Evolutionary conservation across 2,888 invertebrate genomes (phyloP), one percentile per base, ranked within the genome.

Genomic region (Lamellibrachia columna): DNA sequence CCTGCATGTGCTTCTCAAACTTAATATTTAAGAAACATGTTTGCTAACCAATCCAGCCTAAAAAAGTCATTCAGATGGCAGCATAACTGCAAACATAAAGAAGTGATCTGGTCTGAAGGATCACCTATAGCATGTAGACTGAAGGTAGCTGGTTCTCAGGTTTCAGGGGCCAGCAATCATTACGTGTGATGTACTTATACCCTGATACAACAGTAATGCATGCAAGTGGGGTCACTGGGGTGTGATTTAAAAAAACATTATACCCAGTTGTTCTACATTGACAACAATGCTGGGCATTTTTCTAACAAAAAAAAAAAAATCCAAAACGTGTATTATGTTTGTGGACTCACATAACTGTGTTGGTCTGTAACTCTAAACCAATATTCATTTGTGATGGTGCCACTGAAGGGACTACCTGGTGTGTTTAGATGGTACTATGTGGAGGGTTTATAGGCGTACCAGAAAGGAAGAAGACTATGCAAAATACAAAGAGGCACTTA

Each of bases 1-100:
- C 75, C 75, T 22, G 75, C 75, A 75, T 75, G 75, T 75, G 75
- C 75, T 22, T 75, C 75, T 75, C n/a, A 75, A 75, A 9, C 3
- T 7, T 55, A 75, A 22, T 75, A 75, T 22, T 22, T 22, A 22
- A 22, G 2, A 75, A 75, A 75, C 75, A 15, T 1, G 75, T 75
- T 75, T 75, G 75, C 75, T 75, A 75, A 75, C 75, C 75, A 75
- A 75, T 11, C 75, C 75, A 75, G 75, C 22, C 75, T 75, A 75
- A 75, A 22, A n/a, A 75, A 22, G 75, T 75, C 75, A 75, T 4
- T 75, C 75, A 75, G 75, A 75, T 22, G 75, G 75, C 75, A 75
- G 15, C 75, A 75, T 6, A 15, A 75, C 75, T 75, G 22, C 15
- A 75, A 75, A 75, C 22, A 75, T n/a, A 75, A 15, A 22, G 4